Evolutionary conservation across 2,888 invertebrate species (phyloP).

Genomic region (Drosophila acutilabella): DNA sequence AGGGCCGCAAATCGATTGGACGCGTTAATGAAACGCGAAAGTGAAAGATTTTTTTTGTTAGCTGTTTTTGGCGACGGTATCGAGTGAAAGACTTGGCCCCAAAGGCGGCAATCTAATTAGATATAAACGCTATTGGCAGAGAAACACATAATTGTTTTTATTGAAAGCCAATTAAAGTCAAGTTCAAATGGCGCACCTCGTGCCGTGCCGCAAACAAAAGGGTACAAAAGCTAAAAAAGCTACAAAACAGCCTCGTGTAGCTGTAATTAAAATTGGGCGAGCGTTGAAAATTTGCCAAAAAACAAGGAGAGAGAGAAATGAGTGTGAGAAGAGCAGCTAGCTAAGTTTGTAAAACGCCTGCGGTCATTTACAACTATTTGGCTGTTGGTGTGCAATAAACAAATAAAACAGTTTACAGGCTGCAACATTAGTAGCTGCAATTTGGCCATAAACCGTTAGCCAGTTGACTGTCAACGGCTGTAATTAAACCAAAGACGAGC

Average conservation of each 20-base stretch:
- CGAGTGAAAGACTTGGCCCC: constrained; percentile 54
- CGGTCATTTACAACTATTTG: constrained; percentile 23
- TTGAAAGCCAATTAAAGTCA: constrained; percentile 78
- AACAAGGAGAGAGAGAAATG: constrained; percentile 11
- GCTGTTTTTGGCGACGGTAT: constrained; percentile 17
- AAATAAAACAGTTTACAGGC: constrained; percentile 19
- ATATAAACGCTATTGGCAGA: constrained; percentile 36
- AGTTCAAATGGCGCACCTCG: constrained; percentile 74
- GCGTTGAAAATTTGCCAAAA: constrained; percentile 68
- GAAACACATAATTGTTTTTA: constrained; percentile 68
- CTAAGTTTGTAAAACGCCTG: constrained; percentile 28
- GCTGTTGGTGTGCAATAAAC: constrained; percentile 17
- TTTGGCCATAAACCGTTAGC: constrained; percentile 14
- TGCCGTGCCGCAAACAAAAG: constrained; percentile 31
- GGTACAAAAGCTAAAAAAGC: not conserved
- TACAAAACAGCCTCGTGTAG: constrained; percentile 38
- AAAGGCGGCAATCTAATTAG: constrained; percentile 52
- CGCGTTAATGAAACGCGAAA: constrained; percentile 70
- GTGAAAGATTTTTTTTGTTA: constrained; percentile 58
- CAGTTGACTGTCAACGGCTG: constrained; percentile 46
- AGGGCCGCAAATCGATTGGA: constrained; percentile 57
- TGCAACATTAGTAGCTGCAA: constrained; percentile 29
- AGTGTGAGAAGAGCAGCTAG: constrained; percentile 1
- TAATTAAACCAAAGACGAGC: constrained; percentile 48
- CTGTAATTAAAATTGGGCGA: constrained; percentile 71